phyloP scores from a whole-genome alignment of 2,797 vertebrate genomes.

The Gymnothorax reevesii region DNA sequence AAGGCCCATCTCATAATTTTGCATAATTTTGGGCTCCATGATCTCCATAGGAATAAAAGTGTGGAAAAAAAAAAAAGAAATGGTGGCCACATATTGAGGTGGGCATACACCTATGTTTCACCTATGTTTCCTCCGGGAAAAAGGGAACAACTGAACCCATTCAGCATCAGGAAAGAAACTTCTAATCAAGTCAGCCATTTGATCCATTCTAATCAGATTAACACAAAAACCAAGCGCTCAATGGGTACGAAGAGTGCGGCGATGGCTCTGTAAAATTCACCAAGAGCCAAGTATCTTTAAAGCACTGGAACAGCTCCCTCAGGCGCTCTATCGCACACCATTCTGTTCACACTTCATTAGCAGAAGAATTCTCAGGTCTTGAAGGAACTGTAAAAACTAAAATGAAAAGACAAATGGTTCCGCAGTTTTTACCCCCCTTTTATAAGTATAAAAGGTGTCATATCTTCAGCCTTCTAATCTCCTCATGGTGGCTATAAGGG shows the following conservation, averaged over 20 bases:
- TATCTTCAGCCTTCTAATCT: too few relatives aligned
- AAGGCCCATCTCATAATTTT: not conserved
- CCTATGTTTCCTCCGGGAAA: not conserved
- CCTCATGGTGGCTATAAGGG: not conserved
- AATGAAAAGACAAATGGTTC: not conserved
- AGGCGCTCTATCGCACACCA: not conserved
- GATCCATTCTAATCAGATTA: not conserved
- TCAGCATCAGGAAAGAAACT: too few relatives aligned
- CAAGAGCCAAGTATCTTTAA: not conserved
- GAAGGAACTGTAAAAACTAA: constrained; percentile 43
- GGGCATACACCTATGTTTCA: not conserved
- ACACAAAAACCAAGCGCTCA: not conserved
- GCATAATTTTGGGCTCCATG: not conserved
- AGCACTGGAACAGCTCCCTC: not conserved
- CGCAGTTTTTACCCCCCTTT: too few relatives aligned
- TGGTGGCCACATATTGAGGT: not conserved
- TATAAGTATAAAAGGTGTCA: too few relatives aligned
- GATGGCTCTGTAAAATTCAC: not conserved
- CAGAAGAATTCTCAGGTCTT: constrained; percentile 28
- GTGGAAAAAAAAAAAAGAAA: not conserved
- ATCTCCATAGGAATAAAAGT: not conserved
- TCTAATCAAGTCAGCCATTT: not conserved
- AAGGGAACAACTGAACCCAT: not conserved
- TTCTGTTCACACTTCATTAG: not conserved
- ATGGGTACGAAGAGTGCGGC: not conserved